phyloP scores from a whole-genome alignment of 2,113 vertebrate genomes.

The Sylvia atricapilla region DNA sequence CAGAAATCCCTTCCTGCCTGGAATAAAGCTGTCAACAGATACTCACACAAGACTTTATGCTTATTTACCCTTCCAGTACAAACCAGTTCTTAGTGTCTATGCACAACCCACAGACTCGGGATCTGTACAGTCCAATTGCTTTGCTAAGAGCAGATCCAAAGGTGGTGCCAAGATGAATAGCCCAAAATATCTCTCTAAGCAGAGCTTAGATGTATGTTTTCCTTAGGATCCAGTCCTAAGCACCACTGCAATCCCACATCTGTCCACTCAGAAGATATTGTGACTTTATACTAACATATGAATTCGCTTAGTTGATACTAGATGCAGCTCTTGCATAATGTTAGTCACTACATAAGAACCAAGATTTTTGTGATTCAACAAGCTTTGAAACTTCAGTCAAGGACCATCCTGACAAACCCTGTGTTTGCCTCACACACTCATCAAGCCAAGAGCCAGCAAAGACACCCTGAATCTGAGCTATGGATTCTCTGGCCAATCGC shows the following conservation, averaged over 20 bases:
- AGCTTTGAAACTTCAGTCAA: not conserved
- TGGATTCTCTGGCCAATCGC: fast-evolving
- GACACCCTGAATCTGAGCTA: not conserved
- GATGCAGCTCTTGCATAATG: not conserved
- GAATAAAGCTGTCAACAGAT: not conserved
- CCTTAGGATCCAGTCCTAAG: not conserved
- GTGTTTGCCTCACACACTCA: not conserved
- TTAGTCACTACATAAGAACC: not conserved
- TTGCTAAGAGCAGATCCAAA: not conserved
- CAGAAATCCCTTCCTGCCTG: not conserved
- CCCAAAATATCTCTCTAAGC: not conserved
- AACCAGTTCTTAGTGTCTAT: not conserved
- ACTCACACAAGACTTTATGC: not conserved
- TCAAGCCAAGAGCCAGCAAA: not conserved
- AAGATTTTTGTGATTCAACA: not conserved
- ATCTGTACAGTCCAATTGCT: not conserved
- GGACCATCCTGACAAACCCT: not conserved
- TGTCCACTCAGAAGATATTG: not conserved
- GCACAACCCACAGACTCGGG: not conserved
- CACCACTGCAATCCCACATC: not conserved
- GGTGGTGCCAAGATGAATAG: not conserved
- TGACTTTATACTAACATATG: not conserved
- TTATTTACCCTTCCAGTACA: not conserved
- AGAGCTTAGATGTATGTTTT: not conserved
- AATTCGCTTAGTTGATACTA: not conserved